These are phyloP conservation scores for Psittacula derbiana DNA, from an alignment of 2,797 vertebrate genomes.

Conservation along the genomic window DNA sequence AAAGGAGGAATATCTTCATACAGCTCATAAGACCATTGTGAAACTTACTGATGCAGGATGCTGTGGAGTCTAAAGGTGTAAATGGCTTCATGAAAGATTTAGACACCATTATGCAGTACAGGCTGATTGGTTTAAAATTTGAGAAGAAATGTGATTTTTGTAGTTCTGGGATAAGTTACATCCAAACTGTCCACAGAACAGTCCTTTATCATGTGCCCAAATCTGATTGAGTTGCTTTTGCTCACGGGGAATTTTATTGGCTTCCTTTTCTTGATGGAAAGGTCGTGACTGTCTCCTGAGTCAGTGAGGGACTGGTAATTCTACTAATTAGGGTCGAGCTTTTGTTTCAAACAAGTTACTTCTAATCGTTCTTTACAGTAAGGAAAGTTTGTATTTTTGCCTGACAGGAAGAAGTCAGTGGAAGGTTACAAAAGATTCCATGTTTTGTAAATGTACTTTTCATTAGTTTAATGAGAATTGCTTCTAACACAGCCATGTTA, in stretches of 20 bases:
- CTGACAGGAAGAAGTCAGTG: neutral
- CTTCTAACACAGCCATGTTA: neutral
- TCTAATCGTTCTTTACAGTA: neutral
- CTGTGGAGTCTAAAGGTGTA: neutral
- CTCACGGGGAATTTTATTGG: neutral
- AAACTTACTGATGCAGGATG: neutral
- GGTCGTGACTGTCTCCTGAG: neutral
- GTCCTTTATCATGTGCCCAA: neutral
- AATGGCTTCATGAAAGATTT: neutral
- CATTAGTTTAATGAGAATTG: neutral
- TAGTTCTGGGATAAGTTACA: neutral
- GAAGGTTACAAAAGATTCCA: neutral
- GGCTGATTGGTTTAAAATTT: neutral
- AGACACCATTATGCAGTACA: neutral
- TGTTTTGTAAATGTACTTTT: neutral
- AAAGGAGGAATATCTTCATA: neutral
- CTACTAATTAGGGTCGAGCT: neutral
- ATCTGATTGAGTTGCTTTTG: neutral
- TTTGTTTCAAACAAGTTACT: neutral
- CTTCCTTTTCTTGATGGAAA: neutral
- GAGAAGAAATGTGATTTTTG: neutral
- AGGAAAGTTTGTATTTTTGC: neutral
- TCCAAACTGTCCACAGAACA: neutral
- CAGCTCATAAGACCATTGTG: accelerated
- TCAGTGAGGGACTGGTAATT: neutral